A percentile compares a stretch with the other conserved stretches of the same genome.
Evolutionary conservation across 2,113 vertebrate genomes (phyloP).

Genomic region (Struthio camelus): DNA sequence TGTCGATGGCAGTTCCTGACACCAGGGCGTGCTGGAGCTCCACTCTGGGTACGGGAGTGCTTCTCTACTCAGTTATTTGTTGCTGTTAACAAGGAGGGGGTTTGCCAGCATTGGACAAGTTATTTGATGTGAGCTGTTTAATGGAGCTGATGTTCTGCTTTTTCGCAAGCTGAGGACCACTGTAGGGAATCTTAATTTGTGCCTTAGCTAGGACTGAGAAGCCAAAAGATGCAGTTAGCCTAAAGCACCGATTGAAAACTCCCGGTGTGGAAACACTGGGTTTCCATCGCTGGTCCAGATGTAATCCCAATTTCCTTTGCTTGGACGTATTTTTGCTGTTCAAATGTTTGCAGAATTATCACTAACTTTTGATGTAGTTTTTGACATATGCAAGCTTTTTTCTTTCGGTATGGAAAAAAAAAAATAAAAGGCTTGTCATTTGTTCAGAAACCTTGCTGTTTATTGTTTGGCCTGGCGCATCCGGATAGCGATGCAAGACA

Average conservation of each 20-base stretch:
- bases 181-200: background rate
- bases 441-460: background rate
- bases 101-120: background rate
- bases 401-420: background rate
- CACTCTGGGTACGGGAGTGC: no score
- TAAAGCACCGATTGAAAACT: background rate
- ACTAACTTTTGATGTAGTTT: background rate
- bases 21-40: background rate
- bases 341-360: background rate
- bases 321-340: background rate
- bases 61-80: background rate
- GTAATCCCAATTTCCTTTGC: background rate
- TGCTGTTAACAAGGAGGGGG: background rate
- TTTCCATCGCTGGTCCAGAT: background rate
- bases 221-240: background rate
- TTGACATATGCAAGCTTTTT: background rate
- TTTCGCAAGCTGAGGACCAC: background rate
- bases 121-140: background rate
- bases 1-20: background rate
- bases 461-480: background rate
- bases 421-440: slow-evolving; percentile 43
- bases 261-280: background rate
- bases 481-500: accelerated
- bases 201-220: background rate
- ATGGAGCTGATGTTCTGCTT: background rate